phyloP scores from a whole-genome alignment of 2,113 vertebrate species.

The Seriola rivoliana region DNA sequence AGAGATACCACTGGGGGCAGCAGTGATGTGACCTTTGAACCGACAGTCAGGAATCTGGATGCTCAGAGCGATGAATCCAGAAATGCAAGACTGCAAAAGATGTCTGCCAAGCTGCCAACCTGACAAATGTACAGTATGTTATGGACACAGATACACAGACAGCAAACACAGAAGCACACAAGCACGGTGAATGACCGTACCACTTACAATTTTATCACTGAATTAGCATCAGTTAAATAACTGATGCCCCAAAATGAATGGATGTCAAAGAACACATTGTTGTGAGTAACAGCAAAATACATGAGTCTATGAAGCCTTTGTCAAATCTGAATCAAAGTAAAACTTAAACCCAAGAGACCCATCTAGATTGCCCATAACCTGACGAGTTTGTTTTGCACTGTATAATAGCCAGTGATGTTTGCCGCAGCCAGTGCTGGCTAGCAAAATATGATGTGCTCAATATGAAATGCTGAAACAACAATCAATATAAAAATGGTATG shows the following conservation, averaged over 20 bases:
- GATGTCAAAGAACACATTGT: neutral
- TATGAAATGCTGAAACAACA: too few relatives aligned
- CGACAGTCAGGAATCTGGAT: constrained; percentile 58
- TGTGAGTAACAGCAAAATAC: too few relatives aligned
- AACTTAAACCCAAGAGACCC: too few relatives aligned
- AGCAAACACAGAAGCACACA: neutral
- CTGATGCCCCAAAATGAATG: neutral
- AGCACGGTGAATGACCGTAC: neutral
- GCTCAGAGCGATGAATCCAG: constrained; percentile 58
- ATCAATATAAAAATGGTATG: too few relatives aligned
- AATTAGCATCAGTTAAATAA: neutral
- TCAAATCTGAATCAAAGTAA: too few relatives aligned
- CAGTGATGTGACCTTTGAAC: constrained; percentile 76
- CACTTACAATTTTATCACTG: neutral
- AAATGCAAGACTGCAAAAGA: constrained; percentile 66
- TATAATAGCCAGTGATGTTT: too few relatives aligned
- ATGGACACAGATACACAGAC: constrained; percentile 12
- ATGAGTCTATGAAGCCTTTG: too few relatives aligned
- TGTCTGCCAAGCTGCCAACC: constrained; percentile 37
- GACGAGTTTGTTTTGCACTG: too few relatives aligned
- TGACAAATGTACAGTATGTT: constrained; percentile 12
- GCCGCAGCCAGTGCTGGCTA: too few relatives aligned
- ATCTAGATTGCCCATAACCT: too few relatives aligned
- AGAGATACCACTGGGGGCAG: constrained; percentile 35
- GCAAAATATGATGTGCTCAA: too few relatives aligned